Evolutionary conservation across 2,797 vertebrate genomes (phyloP), one percentile per base, ranked within the genome.

Genomic region (Brotogeris chrysoptera): DNA sequence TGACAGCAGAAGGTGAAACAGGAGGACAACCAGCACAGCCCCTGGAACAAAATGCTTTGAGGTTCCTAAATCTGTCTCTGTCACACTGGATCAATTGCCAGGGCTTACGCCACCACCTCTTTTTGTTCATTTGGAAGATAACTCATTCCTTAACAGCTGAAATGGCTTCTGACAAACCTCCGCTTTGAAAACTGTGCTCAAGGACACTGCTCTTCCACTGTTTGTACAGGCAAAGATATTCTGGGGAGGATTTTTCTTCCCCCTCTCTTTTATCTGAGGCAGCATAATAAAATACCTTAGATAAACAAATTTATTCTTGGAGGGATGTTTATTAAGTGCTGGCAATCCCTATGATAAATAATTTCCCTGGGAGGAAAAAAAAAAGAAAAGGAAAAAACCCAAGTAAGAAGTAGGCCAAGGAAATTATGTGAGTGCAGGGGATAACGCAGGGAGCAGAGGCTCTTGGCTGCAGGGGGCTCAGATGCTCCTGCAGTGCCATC

Each of bases 261-360:
- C 85, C 36, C 12, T 27, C 71, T 68, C 89, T 94, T 96, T 96
- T 95, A 95, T 96, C 96, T 94, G 86, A 95, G 78, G 91, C 94
- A 94, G 95, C 92, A 86, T 96, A 96, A 96, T 95, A 94, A 97
- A 97, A 97, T 86, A 96, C 96, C 96, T 97, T 94, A 95, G 94
- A 96, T 96, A 96, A 97, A 96, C 96, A 96, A 96, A 96, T 97
- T 96, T 96, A 92, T 97, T 97, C 96, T 97, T 94, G 73, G 73
- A 96, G 93, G 95, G 92, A 93, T 96, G 93, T 96, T 97, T 95
- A 95, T 94, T 95, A 90, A 89, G 90, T 3, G 0, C 88, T 89
- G 88, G 84, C 91, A 90, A 93, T 95, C 90, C 92, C 66, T 86
- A 73, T 21, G 23, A 96, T 96, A 96, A 97, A 97, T 97, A 97